Base-by-base conservation (phyloP, 1,140 invertebrate genomes). In the Penaeus japonicus region DNA sequence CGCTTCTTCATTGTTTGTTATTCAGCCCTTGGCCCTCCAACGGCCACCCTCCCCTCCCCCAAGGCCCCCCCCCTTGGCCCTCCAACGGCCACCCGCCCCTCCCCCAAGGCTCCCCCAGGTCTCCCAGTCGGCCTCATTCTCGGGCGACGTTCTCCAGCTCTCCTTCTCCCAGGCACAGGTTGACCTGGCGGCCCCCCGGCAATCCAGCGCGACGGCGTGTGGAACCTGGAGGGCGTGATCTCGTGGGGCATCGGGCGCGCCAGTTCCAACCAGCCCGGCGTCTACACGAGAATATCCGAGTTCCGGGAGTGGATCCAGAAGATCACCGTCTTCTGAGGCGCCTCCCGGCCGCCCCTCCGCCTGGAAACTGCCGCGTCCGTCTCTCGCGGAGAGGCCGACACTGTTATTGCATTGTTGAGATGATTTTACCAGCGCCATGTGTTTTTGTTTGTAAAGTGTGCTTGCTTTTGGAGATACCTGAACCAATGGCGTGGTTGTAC, bases 291-390 rank as follows among this genome's bases (percentile, higher is more conserved):
- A 90, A 98, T 99, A 89, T 97, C 97, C 1, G 96, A 97, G 91
- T 98, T 98, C 92, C 93, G 96, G 89, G 95, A 97, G 89, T 99
- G 97, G 97, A 97, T 98, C 91, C 97, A 97, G 92, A 96, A 97
- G 93, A 97, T 97, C 91, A 92, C 97, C 27, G 96, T 97, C 91
- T 97, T 97, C 92, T 97, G 95, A 93, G 77, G 73, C 4, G n/a
- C 54, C 27, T 47, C 18, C 24, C 20, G 22, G n/a, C 30, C 53
- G 54, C 62, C 22, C 35, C 35, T 22, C 39, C n/a, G n/a, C n/a
- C n/a, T n/a, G n/a, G n/a, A n/a, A n/a, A n/a, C n/a, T n/a, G n/a
- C n/a, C n/a, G n/a, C n/a, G n/a, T 83, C 27, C 35, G 24, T 54
- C 53, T 22, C 30, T 27, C n/a, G n/a, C n/a, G 65, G 24, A n/a